Evolutionary conservation across 2,888 invertebrate genomes (phyloP), one percentile per base, ranked within the genome.

Genomic region (Heteromurus nitidus): DNA sequence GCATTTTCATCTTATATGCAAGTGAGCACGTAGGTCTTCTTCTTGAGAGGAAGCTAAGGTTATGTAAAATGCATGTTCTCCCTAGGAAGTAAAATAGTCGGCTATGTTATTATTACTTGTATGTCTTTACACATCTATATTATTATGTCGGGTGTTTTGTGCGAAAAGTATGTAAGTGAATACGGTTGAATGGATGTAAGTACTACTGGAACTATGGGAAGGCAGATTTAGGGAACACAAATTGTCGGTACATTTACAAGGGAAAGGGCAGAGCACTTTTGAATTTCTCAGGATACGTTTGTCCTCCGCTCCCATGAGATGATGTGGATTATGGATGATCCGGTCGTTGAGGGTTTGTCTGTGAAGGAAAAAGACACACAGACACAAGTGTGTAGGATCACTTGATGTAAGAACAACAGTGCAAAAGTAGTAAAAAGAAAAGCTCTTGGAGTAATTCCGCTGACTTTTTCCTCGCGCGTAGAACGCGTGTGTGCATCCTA

Each of bases 251-350:
- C 65, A 42, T 65, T 60, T 65, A 36, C 42, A 22, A 65, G 24
- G 42, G 11, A 58, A 62, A 62, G 9, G 62, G 31, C 9, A 31
- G n/a, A 22, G 50, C 60, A 62, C 31, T 50, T 73, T 60, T 42
- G 47, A 13, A 72, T 44, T 50, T 64, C 64, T 47, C 31, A 50
- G 24, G 60, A 50, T 28, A 65, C 31, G n/a, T 22, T 53, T 74
- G 30, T 60, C 18, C 20, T 60, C 60, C 60, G 5, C 47, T 22
- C 28, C 55, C 68, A 28, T 28, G 30, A 58, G 76, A 47, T 55
- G 68, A 76, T 58, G 58, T 68, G 76, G 68, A 76, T 76, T 68
- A 76, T 76, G 64, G 76, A 76, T 76, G 76, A 76, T 76, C 76
- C 68, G 76, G 60, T 76, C 60, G 76, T 68, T 76, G 68, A 76